Evolutionary conservation across 2,797 vertebrate genomes (phyloP).

Genomic region (Spinus olivaceus): DNA sequence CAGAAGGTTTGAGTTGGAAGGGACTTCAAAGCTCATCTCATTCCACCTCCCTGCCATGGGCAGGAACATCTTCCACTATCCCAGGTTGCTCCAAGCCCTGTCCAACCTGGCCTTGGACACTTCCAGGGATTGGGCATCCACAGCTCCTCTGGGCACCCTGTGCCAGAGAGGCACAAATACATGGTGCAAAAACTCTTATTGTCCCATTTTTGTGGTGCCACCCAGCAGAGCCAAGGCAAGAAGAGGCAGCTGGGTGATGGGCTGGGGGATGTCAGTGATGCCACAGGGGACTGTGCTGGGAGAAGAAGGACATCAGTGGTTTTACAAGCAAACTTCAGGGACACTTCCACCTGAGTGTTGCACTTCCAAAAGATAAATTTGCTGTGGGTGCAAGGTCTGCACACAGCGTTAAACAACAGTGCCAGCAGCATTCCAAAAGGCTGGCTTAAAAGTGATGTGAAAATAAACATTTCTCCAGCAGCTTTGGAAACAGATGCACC

Average conservation of each 20-base stretch:
- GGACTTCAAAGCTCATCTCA: neutral
- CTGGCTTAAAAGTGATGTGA: neutral
- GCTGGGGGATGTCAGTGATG: neutral
- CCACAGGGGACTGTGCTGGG: rapidly evolving
- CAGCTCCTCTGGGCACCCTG: neutral
- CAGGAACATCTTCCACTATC: neutral
- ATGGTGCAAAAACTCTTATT: rapidly evolving
- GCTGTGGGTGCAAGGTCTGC: neutral
- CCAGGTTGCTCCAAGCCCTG: rapidly evolving
- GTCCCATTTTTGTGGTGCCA: neutral
- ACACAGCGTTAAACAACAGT: neutral
- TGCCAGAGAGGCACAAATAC: neutral
- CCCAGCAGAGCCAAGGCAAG: neutral
- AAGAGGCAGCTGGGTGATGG: neutral
- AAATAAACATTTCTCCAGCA: constrained; percentile 43
- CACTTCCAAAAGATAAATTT: constrained; percentile 11
- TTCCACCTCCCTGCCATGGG: neutral
- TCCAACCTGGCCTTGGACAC: neutral
- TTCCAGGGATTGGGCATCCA: neutral
- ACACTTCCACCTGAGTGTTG: neutral
- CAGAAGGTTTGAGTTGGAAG: neutral
- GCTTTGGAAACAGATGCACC: constrained; percentile 57
- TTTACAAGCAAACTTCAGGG: neutral
- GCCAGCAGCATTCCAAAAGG: constrained; percentile 21
- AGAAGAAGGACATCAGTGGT: neutral